A percentile compares a stretch with the other conserved stretches of the same genome.
phyloP scores from a whole-genome alignment of 2,888 invertebrate genomes.

The Brachycybe producta region DNA sequence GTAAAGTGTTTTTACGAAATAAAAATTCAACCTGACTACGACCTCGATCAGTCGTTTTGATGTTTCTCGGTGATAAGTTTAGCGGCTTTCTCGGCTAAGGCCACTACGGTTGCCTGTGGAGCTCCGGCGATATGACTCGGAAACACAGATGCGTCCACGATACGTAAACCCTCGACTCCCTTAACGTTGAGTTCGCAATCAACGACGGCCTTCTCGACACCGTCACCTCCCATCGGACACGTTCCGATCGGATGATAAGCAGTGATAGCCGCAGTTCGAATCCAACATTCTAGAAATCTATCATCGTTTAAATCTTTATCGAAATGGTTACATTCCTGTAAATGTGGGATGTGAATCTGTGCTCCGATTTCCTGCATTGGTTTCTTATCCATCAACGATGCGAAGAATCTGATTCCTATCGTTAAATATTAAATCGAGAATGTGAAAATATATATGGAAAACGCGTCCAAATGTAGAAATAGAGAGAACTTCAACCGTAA shows the following conservation, averaged over 20 bases:
- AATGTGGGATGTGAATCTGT: background rate
- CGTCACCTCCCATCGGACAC: background rate
- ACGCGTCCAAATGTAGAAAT: no score
- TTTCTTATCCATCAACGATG: background rate
- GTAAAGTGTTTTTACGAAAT: no score
- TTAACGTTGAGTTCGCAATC: background rate
- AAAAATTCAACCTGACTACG: no score
- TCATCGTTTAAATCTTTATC: background rate
- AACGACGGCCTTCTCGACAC: background rate
- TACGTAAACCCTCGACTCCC: background rate
- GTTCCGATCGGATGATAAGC: background rate
- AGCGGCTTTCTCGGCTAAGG: background rate
- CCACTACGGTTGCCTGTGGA: background rate
- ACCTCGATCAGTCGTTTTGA: background rate
- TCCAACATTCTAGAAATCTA: background rate
- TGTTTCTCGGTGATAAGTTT: background rate
- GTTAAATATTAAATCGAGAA: no score
- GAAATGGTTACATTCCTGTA: background rate
- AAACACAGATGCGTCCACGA: conserved; percentile 1
- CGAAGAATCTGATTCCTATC: no score
- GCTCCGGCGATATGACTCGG: background rate
- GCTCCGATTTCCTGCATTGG: background rate
- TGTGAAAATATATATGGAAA: no score
- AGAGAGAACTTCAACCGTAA: background rate
- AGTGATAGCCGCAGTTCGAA: background rate